Percentiles rank a stretch among this genome's conserved stretches.
These are phyloP conservation scores for Caenorhabditis elegans DNA, from an alignment of 1,140 invertebrate genomes.

Conservation along the genomic window DNA sequence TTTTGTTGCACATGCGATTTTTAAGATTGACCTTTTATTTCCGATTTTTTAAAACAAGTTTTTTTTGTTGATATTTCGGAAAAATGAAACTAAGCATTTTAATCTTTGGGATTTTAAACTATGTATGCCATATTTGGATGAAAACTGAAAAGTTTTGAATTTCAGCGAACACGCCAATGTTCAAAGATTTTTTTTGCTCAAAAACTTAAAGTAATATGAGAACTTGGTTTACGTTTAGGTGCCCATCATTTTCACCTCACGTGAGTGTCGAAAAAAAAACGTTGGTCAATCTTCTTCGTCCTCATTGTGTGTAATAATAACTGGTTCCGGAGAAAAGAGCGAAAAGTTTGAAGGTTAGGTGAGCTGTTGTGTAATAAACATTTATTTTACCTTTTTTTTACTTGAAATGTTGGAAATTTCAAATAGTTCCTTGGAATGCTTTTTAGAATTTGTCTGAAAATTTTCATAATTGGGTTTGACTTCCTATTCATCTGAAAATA, in stretches of 20 bases:
- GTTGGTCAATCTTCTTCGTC: not conserved
- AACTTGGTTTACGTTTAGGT: not conserved
- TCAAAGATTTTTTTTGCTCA: not conserved
- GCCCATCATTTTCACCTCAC: not conserved
- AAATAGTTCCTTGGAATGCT: too few species aligned
- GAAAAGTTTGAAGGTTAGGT: too few species aligned
- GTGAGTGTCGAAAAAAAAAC: not conserved
- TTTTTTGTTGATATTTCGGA: not conserved
- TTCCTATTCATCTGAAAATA: too few species aligned
- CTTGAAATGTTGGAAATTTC: too few species aligned
- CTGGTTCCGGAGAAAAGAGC: not conserved
- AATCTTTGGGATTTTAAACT: not conserved
- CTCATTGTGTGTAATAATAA: conserved; percentile 21
- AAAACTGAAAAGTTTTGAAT: too few species aligned
- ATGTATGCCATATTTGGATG: too few species aligned
- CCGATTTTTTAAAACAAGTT: not conserved
- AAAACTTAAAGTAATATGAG: not conserved
- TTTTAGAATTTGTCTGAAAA: too few species aligned
- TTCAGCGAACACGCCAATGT: conserved; percentile 5
- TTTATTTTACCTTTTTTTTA: too few species aligned
- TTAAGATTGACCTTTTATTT: not conserved
- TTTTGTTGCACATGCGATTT: not conserved
- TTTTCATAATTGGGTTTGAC: too few species aligned
- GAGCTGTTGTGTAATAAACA: too few species aligned
- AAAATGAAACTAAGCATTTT: not conserved